Base-by-base conservation (phyloP, 2,113 vertebrate species). In the Pitta sordida region DNA sequence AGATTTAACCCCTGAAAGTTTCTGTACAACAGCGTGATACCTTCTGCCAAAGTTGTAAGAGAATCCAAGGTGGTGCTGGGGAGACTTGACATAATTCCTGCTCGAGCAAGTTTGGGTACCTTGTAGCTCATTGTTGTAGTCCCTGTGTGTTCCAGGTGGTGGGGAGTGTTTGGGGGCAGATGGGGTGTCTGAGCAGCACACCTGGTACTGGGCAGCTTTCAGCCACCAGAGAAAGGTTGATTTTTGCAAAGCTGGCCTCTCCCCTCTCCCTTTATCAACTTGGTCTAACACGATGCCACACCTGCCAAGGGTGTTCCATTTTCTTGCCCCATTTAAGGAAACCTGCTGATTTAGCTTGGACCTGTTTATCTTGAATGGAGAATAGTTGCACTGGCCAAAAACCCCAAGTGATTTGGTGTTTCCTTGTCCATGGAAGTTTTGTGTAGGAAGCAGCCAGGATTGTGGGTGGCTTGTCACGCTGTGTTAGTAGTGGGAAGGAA, bases 111-210 rank as follows among this genome's bases (percentile, higher is more conserved):
- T 19, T 52, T 46, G 37, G 22, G 17, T 58, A 6, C 20, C 6
- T 64, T 44, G 49, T 49, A 12, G 8, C 10, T 32, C 52, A 11
- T 6, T 21, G 2, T 21, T 76, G 9, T 15, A 7, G 14, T 15
- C 15, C 3, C 11, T 27, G 15, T 27, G 22, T 65, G 51, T 70
- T 52, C 6, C 3, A 3, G n/a, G 3, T 52, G 23, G 1, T 41
- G 5, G 0, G 4, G 19, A 30, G 9, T 15, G 39, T 37, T 36
- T 24, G 48, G 20, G 23, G 15, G 9, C 3, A 1, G 9, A 5
- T 1, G 1, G 3, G 9, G 13, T 62, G 9, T 48, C 9, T 48
- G 24, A 2, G 7, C 17, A 34, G 24, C n/a, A 1, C 21, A 0
- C 30, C 5, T 27, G 20, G 4, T 53, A 2, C 10, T 6, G 49